Evolutionary conservation across 2,113 vertebrate genomes (phyloP).

Genomic region (Lepus americanus): DNA sequence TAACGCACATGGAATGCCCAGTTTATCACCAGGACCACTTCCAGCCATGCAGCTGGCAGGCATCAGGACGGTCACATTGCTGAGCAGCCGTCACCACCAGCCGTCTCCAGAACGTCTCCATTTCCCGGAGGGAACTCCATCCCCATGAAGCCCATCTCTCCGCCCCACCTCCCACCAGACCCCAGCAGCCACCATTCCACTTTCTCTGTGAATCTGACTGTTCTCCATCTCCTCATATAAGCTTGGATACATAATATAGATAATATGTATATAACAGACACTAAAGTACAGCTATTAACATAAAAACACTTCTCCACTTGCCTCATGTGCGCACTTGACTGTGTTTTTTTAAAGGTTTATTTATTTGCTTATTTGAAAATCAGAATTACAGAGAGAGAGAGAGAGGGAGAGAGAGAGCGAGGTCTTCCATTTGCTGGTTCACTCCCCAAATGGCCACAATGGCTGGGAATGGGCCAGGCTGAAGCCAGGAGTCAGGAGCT

Average conservation of each 20-base stretch:
- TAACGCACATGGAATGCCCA: too few relatives aligned
- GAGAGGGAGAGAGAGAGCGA: too few relatives aligned
- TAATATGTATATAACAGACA: background rate
- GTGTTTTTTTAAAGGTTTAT: too few relatives aligned
- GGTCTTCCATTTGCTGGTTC: too few relatives aligned
- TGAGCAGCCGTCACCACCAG: rapidly evolving
- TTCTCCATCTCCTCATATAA: background rate
- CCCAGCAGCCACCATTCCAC: background rate
- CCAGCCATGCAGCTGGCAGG: background rate
- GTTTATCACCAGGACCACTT: background rate
- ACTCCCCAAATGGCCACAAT: too few relatives aligned
- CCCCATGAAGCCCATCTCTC: background rate
- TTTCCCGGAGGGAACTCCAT: too few relatives aligned
- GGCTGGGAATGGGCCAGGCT: too few relatives aligned
- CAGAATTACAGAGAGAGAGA: too few relatives aligned
- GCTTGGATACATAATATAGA: too few relatives aligned
- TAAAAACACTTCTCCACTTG: background rate
- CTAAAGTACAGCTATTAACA: background rate
- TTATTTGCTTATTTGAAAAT: too few relatives aligned
- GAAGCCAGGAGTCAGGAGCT: too few relatives aligned
- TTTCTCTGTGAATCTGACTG: background rate
- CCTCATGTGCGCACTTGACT: background rate
- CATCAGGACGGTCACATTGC: too few relatives aligned
- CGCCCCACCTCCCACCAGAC: background rate
- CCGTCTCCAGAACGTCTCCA: background rate